A percentile compares a stretch with the other conserved stretches of the same genome.
Conservation (phyloP, 2,888 invertebrate genomes). For the Melinopterus prodromus region DNA sequence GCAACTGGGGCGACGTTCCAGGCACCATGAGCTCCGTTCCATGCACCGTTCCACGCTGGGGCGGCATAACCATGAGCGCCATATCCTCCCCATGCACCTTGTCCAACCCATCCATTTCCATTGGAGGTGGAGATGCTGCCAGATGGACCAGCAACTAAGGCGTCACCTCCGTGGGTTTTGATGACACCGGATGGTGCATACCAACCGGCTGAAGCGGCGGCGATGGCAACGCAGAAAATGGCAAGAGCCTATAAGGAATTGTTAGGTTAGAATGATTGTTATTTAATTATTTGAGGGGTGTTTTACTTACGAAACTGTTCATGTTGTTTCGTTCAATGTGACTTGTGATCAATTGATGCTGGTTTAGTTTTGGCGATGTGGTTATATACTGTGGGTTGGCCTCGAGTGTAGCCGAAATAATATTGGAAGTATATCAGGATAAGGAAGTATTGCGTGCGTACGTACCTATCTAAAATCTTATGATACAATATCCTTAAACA, state of each 20-base stretch:
- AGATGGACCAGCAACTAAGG: slow-evolving; percentile 30
- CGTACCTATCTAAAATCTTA: too few relatives aligned
- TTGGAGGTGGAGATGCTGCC: slow-evolving; percentile 27
- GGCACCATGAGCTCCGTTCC: slow-evolving; percentile 22
- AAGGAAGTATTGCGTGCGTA: too few relatives aligned
- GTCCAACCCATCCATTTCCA: slow-evolving; percentile 32
- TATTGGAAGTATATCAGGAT: too few relatives aligned
- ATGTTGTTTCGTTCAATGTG: too few relatives aligned
- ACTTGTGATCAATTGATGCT: background rate
- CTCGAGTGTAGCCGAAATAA: too few relatives aligned
- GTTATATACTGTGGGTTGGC: background rate
- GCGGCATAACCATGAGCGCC: slow-evolving; percentile 28
- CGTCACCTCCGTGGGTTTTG: slow-evolving; percentile 32
- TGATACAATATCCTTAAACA: too few relatives aligned
- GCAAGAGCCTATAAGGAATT: slow-evolving; percentile 27
- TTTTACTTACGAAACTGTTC: slow-evolving; percentile 32
- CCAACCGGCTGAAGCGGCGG: slow-evolving; percentile 35
- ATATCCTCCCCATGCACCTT: slow-evolving; percentile 21
- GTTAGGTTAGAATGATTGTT: background rate
- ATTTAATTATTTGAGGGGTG: background rate
- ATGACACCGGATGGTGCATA: slow-evolving; percentile 30
- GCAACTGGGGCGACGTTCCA: slow-evolving; percentile 9
- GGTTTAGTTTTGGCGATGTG: background rate
- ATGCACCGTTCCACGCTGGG: slow-evolving; percentile 28
- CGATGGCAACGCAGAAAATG: slow-evolving; percentile 34